Percentiles rank a stretch among this genome's conserved stretches.
Conservation (phyloP, 2,888 invertebrate genomes). For the Dicranocentrus wangi region DNA sequence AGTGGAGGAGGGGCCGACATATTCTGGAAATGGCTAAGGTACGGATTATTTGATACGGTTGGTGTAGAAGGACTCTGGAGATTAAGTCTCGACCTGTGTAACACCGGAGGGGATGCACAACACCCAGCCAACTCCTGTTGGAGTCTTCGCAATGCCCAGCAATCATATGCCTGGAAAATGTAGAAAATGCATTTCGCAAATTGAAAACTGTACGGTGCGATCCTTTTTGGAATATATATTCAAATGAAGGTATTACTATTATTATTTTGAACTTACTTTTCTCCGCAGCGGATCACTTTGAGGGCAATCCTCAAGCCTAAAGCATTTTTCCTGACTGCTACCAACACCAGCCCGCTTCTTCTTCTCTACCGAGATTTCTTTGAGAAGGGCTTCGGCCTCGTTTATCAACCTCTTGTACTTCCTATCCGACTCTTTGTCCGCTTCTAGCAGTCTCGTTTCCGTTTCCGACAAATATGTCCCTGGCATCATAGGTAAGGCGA, state of each 20-base stretch:
- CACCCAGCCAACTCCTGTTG: slow-evolving; percentile 73
- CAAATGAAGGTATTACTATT: too few species aligned
- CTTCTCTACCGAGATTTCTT: slow-evolving; percentile 71
- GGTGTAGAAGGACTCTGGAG: slow-evolving; percentile 68
- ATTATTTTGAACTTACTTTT: slow-evolving; percentile 65
- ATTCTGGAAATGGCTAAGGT: slow-evolving; percentile 53
- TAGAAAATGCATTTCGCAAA: slow-evolving; percentile 1
- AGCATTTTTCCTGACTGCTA: slow-evolving; percentile 30
- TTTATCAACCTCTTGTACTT: slow-evolving; percentile 72
- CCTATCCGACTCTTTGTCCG: slow-evolving; percentile 66
- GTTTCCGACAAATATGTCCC: slow-evolving; percentile 72
- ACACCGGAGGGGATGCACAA: slow-evolving; percentile 72
- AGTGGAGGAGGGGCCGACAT: slow-evolving; percentile 30
- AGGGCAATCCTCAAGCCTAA: slow-evolving; percentile 70
- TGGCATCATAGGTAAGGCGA: slow-evolving; percentile 67
- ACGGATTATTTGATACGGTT: slow-evolving; percentile 59
- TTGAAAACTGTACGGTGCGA: too few species aligned
- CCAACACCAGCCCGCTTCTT: slow-evolving; percentile 53
- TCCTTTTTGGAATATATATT: slow-evolving; percentile 17
- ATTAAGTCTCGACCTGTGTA: slow-evolving; percentile 70
- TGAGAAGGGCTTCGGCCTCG: slow-evolving; percentile 70
- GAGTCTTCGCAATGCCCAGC: slow-evolving; percentile 72
- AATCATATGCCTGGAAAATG: slow-evolving; percentile 71
- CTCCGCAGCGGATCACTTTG: slow-evolving; percentile 73
- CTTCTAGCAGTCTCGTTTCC: slow-evolving; percentile 70